phyloP scores from a whole-genome alignment of 2,797 vertebrate genomes.

The Gymnoscopelus microlampas region DNA sequence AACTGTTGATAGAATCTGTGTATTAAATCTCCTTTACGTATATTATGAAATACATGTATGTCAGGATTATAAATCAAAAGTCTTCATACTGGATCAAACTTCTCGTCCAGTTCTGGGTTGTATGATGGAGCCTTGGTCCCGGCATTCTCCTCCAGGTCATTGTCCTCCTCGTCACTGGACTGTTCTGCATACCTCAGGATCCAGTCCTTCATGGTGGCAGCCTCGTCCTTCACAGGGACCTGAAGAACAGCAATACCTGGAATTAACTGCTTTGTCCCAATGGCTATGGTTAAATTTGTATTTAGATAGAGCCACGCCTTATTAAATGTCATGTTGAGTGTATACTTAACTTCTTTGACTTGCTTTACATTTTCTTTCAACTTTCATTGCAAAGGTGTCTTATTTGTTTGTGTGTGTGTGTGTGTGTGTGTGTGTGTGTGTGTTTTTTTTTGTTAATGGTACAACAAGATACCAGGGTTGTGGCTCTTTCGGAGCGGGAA shows the following conservation, averaged over 20 bases:
- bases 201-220: conserved; percentile 92
- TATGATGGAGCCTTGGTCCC: conserved; percentile 47
- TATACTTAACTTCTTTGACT: too few species aligned
- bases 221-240: conserved; percentile 75
- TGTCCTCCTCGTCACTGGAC: conserved; percentile 82
- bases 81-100: conserved; percentile 92
- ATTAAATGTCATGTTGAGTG: too few species aligned
- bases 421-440: too few species aligned
- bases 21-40: not conserved
- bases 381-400: too few species aligned
- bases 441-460: too few species aligned
- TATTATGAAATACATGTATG: not conserved
- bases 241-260: conserved; percentile 37
- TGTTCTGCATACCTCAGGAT: conserved; percentile 92
- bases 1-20: not conserved
- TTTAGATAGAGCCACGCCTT: too few species aligned
- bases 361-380: too few species aligned
- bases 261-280: not conserved
- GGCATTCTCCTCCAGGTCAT: conserved; percentile 77
- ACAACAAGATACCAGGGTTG: too few species aligned
- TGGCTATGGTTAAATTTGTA: not conserved
- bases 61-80: not conserved
- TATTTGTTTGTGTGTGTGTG: too few species aligned
- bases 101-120: conserved; percentile 83
- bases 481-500: too few species aligned